A percentile compares a stretch with the other conserved stretches of the same genome.
Evolutionary conservation across 1,140 invertebrate genomes (phyloP).

Genomic region (Temnothorax longispinosus): DNA sequence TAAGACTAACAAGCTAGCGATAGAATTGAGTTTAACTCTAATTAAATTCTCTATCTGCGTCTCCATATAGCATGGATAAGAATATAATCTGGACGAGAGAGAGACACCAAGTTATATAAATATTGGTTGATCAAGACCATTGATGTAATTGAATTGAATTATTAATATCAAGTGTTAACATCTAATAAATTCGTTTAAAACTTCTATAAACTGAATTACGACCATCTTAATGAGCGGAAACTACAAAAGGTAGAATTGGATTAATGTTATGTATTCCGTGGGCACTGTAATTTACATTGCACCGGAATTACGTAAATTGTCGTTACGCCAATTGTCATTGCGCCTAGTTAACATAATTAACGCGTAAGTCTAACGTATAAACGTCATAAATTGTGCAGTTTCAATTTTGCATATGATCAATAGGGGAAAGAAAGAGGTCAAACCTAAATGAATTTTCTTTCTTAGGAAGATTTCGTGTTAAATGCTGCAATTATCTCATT

Average conservation of each 20-base stretch:
- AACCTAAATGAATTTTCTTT: slow-evolving; percentile 50
- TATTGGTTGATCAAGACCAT: neutral
- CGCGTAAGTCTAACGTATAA: neutral
- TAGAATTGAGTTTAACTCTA: neutral
- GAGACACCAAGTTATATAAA: neutral
- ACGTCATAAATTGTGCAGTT: neutral
- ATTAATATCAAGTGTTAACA: neutral
- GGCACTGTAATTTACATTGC: slow-evolving; percentile 35
- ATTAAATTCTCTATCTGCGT: neutral
- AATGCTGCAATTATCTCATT: slow-evolving; percentile 71
- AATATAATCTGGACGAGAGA: neutral
- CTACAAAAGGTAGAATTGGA: neutral
- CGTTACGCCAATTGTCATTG: slow-evolving; percentile 16
- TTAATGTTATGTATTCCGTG: slow-evolving; percentile 2
- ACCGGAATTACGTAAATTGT: slow-evolving; percentile 61
- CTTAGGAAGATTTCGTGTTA: slow-evolving; percentile 57
- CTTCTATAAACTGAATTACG: neutral
- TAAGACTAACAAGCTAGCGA: neutral
- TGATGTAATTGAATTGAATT: neutral
- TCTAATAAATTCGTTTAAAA: neutral
- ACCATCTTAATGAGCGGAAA: neutral
- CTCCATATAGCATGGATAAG: neutral
- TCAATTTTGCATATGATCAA: neutral
- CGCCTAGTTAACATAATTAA: neutral
- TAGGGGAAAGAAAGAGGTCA: slow-evolving; percentile 15